Evolutionary conservation across 2,113 vertebrate species (phyloP).

Genomic region (Lonchura striata): DNA sequence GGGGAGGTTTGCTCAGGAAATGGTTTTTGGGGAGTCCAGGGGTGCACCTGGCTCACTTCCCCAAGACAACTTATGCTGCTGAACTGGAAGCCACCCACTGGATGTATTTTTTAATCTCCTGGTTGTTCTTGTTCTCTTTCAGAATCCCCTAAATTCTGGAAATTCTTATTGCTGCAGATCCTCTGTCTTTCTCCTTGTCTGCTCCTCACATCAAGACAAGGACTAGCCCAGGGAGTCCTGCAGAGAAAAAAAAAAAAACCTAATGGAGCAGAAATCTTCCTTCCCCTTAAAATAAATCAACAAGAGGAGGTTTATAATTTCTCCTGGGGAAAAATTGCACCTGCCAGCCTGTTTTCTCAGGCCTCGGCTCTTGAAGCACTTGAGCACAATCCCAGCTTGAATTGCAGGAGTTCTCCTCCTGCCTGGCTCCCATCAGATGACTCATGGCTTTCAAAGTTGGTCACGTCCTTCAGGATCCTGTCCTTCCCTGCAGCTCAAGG

Average conservation of each 20-base stretch:
- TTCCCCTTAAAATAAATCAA: neutral
- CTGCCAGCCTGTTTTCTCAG: neutral
- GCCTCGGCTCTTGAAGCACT: neutral
- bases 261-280: neutral
- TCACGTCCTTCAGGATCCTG: neutral
- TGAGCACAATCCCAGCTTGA: neutral
- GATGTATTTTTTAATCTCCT: neutral
- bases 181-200: neutral
- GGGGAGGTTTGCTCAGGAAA: neutral
- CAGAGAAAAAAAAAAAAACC: neutral
- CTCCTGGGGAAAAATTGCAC: neutral
- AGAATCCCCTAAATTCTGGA: neutral
- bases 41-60: neutral
- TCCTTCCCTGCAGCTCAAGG: neutral
- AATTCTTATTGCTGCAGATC: neutral
- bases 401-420: neutral
- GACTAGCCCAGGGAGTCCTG: neutral
- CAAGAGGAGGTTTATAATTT: neutral
- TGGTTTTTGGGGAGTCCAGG: neutral
- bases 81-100: neutral
- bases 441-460: constrained; percentile 7
- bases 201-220: neutral
- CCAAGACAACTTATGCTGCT: neutral
- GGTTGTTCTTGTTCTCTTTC: neutral
- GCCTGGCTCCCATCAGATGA: neutral